Evolutionary conservation across 2,113 vertebrate species (phyloP), one percentile per base, ranked within the genome.

Genomic region (Salminus brasiliensis): DNA sequence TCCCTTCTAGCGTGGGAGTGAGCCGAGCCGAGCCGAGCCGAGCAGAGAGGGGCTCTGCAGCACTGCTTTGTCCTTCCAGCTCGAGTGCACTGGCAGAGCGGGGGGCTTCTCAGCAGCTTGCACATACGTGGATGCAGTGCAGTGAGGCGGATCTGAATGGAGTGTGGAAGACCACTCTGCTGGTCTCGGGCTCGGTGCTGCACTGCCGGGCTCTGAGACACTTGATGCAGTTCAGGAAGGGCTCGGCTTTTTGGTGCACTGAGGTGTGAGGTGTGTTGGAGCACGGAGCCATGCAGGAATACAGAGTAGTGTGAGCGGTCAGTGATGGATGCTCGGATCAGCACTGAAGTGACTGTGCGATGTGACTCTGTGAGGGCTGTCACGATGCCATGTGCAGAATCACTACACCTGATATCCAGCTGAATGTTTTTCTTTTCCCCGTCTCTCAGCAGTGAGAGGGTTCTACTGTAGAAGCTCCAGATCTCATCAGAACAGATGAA

Each of bases 41-140:
- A 66, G 62, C 34, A 36, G 16, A 36, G 62, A 39, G 9, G n/a
- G 62, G 23, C 12, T 66, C 62, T 66, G 62, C 62, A 39, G 32
- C 62, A 66, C 34, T 66, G 32, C 62, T 66, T 66, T 66, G 62
- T 66, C 36, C 34, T 63, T 63, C 18, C 60, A 63, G 32, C 29
- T 63, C 60, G 30, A 16, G 16, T 34, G 16, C 30, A 34, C 60
- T 34, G 18, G 30, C 32, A 3, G 30, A 39, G 21, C 12, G 36
- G 62, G n/a, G 36, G 34, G 18, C 18, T 39, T 15, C 9, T 66
- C 32, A n/a, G 18, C 9, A 16, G 32, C 29, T 16, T 60, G 6
- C 34, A 8, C 30, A 34, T 21, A 30, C 27, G 16, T 29, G 5
- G 13, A 60, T 11, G 12, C n/a, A n/a, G n/a, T 11, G 12, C 57